Conservation (phyloP, 2,888 invertebrate genomes). For the Coleophora flavipennella region DNA sequence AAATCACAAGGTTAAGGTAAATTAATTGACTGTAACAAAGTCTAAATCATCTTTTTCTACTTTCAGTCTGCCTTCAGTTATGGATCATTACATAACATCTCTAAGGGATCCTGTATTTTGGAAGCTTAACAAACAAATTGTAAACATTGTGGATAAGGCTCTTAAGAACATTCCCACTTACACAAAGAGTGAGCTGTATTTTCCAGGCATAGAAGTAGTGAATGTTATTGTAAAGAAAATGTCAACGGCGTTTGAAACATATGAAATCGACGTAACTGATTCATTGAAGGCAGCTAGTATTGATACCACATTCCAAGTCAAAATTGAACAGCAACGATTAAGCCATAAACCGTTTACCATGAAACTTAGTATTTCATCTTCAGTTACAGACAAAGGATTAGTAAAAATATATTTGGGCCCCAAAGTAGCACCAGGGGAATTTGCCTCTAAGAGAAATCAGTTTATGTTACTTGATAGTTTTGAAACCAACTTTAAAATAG, state of each 20-base stretch:
- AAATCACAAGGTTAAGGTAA: background rate
- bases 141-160: slow-evolving; percentile 70
- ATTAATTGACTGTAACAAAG: background rate
- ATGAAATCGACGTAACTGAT: slow-evolving; percentile 76
- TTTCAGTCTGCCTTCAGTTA: slow-evolving; percentile 45
- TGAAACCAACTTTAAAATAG: slow-evolving; percentile 71
- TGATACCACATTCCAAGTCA: slow-evolving; percentile 47
- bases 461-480: slow-evolving; percentile 75
- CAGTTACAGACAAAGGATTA: slow-evolving; percentile 71
- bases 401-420: slow-evolving; percentile 81
- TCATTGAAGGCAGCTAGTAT: slow-evolving; percentile 50
- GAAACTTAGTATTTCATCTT: slow-evolving; percentile 74
- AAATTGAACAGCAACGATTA: slow-evolving; percentile 74
- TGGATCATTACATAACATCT: slow-evolving; percentile 71
- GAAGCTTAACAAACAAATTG: slow-evolving; percentile 75
- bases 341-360: slow-evolving; percentile 81
- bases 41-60: slow-evolving; percentile 9
- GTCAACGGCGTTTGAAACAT: slow-evolving; percentile 77
- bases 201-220: slow-evolving; percentile 75
- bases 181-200: slow-evolving; percentile 70
- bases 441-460: slow-evolving; percentile 62
- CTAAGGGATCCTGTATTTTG: slow-evolving; percentile 81
- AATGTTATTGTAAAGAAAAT: slow-evolving; percentile 76
- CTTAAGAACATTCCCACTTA: slow-evolving; percentile 71
- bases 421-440: slow-evolving; percentile 74